phyloP scores from a whole-genome alignment of 2,888 invertebrate species.

The Clepsis dumicolana region DNA sequence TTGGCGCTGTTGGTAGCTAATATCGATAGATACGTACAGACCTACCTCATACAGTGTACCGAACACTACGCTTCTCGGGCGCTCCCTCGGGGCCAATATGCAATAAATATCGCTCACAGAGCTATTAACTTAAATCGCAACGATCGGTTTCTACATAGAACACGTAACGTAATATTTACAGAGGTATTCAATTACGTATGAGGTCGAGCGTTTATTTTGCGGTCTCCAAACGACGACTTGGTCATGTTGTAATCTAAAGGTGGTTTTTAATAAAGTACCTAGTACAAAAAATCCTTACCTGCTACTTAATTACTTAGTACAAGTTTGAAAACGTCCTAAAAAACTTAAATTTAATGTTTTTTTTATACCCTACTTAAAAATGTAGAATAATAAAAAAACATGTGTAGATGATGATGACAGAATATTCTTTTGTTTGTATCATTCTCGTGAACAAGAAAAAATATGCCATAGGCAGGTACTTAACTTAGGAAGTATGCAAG shows the following conservation, averaged over 20 bases:
- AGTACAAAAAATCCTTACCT: not conserved
- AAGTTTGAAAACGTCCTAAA: not conserved
- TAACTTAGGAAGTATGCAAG: no score
- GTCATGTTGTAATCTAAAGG: not conserved
- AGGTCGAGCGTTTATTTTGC: not conserved
- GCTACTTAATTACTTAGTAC: no score
- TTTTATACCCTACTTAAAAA: no score
- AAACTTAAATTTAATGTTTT: not conserved
- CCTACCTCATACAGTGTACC: not conserved
- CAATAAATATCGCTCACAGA: constrained; percentile 27
- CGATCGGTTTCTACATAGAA: constrained; percentile 6
- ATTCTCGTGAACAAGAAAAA: no score
- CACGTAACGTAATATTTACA: constrained; percentile 9
- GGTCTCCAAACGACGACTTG: not conserved
- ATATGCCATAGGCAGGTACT: no score
- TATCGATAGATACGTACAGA: not conserved
- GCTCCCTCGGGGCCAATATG: constrained; percentile 27
- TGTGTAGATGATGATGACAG: no score
- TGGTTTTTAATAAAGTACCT: no score
- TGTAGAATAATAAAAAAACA: no score
- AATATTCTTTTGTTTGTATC: no score
- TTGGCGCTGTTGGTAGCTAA: not conserved
- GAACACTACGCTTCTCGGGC: not conserved
- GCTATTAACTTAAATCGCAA: constrained; percentile 30
- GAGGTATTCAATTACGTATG: constrained; percentile 2